Evolutionary conservation across 2,888 invertebrate genomes (phyloP).

Genomic region (Chelonus formosanus): DNA sequence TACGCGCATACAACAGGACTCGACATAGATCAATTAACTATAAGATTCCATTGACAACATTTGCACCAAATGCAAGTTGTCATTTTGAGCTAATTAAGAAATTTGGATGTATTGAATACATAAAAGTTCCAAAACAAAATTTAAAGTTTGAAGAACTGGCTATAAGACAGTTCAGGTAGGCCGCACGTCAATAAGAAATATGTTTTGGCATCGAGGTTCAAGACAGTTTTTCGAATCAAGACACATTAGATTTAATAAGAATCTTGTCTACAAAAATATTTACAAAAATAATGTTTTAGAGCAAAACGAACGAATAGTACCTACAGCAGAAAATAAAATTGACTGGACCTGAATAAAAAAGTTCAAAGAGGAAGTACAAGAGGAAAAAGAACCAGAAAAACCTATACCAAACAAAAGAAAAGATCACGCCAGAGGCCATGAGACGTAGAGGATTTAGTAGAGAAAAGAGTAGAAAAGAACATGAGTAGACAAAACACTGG

Average conservation of each 20-base stretch:
- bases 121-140: slow-evolving; percentile 24
- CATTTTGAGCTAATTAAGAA: slow-evolving; percentile 30
- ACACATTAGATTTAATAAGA: slow-evolving; percentile 44
- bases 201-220: slow-evolving; percentile 38
- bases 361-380: no score
- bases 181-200: slow-evolving; percentile 37
- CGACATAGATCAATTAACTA: slow-evolving; percentile 31
- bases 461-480: no score
- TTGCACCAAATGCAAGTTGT: no score
- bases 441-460: no score
- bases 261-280: slow-evolving; percentile 41
- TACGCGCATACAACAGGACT: slow-evolving; percentile 36
- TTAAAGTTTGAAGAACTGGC: slow-evolving; percentile 28
- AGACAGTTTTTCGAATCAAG: slow-evolving; percentile 38
- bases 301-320: no score
- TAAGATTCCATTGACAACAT: slow-evolving; percentile 9
- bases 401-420: no score
- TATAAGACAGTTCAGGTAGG: slow-evolving; percentile 27
- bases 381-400: no score
- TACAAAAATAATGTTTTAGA: slow-evolving; percentile 32
- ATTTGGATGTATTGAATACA: slow-evolving; percentile 31
- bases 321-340: no score
- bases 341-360: no score
- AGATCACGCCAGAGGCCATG: no score
- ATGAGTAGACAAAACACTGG: no score